Evolutionary conservation across 2,113 vertebrate genomes (phyloP).

Genomic region (Eupsittula cactorum): DNA sequence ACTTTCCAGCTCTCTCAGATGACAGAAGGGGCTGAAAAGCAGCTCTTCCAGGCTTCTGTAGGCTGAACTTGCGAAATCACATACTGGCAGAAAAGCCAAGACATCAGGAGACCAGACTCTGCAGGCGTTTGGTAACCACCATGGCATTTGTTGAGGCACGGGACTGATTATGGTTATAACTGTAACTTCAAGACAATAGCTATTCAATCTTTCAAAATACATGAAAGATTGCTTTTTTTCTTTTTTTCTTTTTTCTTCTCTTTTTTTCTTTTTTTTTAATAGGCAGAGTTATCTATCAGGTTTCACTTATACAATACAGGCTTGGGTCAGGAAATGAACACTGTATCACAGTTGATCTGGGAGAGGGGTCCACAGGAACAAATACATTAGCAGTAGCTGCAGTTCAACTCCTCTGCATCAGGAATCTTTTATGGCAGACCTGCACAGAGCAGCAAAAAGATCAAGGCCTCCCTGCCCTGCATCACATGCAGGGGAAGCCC

Average conservation of each 20-base stretch:
- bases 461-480: not conserved
- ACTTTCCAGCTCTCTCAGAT: not conserved
- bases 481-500: not conserved
- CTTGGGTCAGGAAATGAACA: not conserved
- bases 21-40: slow-evolving; percentile 45
- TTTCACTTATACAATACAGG: not conserved
- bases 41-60: slow-evolving; percentile 47
- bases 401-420: not conserved
- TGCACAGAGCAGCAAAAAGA: not conserved
- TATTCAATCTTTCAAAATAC: slow-evolving; percentile 31
- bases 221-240: not conserved
- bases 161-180: slow-evolving; percentile 15
- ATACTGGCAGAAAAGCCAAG: slow-evolving; percentile 50
- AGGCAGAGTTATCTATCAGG: not conserved
- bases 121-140: slow-evolving; percentile 37
- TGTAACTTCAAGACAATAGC: slow-evolving; percentile 42
- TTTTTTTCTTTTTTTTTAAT: not conserved
- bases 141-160: not conserved
- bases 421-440: not conserved
- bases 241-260: not conserved
- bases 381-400: not conserved
- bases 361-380: not conserved
- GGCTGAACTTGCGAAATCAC: slow-evolving; percentile 62
- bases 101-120: slow-evolving; percentile 60
- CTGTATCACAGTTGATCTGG: not conserved